phyloP scores from a whole-genome alignment of 2,797 vertebrate genomes.

The Pempheris klunzingeri region DNA sequence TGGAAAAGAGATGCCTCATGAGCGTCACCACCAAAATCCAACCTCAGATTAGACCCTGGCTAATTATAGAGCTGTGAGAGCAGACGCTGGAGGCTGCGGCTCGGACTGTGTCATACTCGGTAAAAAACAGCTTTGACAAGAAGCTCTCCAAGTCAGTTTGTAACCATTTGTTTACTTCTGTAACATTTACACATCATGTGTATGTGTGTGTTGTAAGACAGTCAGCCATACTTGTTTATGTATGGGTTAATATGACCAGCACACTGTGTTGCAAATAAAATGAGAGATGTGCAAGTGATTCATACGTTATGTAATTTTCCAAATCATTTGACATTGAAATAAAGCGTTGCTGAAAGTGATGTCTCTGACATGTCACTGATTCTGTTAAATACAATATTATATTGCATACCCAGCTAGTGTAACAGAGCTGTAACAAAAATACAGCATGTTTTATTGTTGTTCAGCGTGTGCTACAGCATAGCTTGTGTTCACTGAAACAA shows the following conservation, averaged over 20 bases:
- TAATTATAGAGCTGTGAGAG: constrained; percentile 64
- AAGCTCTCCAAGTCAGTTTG: constrained; percentile 35
- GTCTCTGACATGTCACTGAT: constrained; percentile 18
- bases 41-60: constrained; percentile 63
- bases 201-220: constrained; percentile 43
- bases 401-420: constrained; percentile 23
- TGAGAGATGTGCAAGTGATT: constrained; percentile 54
- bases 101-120: neutral
- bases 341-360: constrained; percentile 55
- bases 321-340: constrained; percentile 71
- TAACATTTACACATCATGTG: constrained; percentile 40
- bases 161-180: constrained; percentile 41
- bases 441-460: constrained; percentile 70
- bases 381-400: constrained; percentile 10
- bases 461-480: constrained; percentile 40
- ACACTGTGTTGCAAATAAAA: constrained; percentile 75
- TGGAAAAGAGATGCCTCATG: constrained; percentile 46
- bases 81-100: constrained; percentile 37
- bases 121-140: constrained; percentile 28
- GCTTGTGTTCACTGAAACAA: constrained; percentile 40
- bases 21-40: constrained; percentile 52
- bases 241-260: constrained; percentile 69
- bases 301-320: constrained; percentile 70
- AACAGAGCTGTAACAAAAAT: constrained; percentile 64
- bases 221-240: constrained; percentile 60